These are phyloP conservation scores for Eilema griseolum DNA, from an alignment of 2,888 invertebrate species.

Conservation along the genomic window DNA sequence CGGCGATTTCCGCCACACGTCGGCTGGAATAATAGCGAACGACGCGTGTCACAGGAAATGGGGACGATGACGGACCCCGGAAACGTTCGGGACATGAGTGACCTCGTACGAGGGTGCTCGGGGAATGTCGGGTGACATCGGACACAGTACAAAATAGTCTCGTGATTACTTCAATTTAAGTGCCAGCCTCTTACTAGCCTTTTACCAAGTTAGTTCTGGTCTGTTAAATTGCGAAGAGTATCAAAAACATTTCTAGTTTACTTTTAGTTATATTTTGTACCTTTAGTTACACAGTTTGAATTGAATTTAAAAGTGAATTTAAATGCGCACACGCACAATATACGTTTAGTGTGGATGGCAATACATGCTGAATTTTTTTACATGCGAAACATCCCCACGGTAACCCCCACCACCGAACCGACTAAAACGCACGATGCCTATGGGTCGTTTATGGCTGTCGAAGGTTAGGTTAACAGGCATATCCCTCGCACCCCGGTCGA, in stretches of 20 bases:
- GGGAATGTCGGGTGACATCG: slow-evolving; percentile 32
- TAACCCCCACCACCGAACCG: too few species aligned
- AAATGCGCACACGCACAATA: too few species aligned
- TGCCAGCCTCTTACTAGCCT: slow-evolving; percentile 11
- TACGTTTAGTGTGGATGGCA: too few species aligned
- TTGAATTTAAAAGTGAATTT: too few species aligned
- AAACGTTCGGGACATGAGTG: slow-evolving; percentile 59
- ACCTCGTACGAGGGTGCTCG: slow-evolving; percentile 44
- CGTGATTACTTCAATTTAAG: slow-evolving; percentile 34
- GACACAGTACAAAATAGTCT: slow-evolving; percentile 14
- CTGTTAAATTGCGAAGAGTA: not conserved
- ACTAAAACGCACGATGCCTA: too few species aligned
- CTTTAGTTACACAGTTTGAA: too few species aligned
- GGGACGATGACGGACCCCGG: slow-evolving; percentile 72
- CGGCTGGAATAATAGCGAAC: slow-evolving; percentile 68
- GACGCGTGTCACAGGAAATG: slow-evolving; percentile 71
- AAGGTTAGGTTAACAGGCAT: too few species aligned
- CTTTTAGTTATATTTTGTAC: too few species aligned
- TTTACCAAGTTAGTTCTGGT: not conserved
- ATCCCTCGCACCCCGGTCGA: too few species aligned
- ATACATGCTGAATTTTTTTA: too few species aligned
- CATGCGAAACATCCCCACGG: too few species aligned
- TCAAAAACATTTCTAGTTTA: not conserved
- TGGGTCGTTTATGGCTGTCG: too few species aligned
- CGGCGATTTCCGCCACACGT: slow-evolving; percentile 71